Conservation (phyloP, 2,797 vertebrate genomes). For the Lagorchestes hirsutus region DNA sequence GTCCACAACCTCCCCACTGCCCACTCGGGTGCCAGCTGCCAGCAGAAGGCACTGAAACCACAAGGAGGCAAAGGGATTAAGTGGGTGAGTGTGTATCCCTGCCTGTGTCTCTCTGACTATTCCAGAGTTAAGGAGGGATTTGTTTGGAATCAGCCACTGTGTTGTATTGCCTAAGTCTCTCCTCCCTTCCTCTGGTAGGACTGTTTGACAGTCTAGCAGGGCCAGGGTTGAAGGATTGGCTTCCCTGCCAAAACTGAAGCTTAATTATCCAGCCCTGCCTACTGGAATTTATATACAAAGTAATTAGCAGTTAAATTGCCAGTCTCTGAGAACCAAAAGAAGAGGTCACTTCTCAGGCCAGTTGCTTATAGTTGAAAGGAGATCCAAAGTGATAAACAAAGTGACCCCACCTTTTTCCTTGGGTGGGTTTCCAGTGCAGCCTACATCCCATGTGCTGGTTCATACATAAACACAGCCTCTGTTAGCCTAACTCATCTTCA, state of each 20-base stretch:
- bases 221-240: constrained; percentile 49
- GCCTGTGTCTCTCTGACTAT: background rate
- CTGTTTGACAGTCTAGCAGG: constrained; percentile 17
- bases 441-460: background rate
- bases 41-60: background rate
- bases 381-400: constrained; percentile 19
- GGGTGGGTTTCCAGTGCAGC: background rate
- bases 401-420: background rate
- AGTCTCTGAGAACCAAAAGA: constrained; percentile 46
- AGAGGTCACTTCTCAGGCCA: constrained; percentile 39
- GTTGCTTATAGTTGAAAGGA: constrained; percentile 37
- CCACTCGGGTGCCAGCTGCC: background rate
- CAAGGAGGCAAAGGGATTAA: background rate
- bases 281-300: constrained; percentile 18
- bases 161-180: background rate
- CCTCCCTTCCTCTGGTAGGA: background rate
- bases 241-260: constrained; percentile 26
- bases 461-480: background rate
- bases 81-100: background rate
- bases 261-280: constrained; percentile 63
- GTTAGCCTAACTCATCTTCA: background rate
- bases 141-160: background rate
- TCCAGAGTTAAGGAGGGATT: background rate
- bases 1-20: background rate
- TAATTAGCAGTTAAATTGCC: constrained; percentile 55